phyloP scores from a whole-genome alignment of 2,888 invertebrate species.

The Rhamphomyia laevipes region DNA sequence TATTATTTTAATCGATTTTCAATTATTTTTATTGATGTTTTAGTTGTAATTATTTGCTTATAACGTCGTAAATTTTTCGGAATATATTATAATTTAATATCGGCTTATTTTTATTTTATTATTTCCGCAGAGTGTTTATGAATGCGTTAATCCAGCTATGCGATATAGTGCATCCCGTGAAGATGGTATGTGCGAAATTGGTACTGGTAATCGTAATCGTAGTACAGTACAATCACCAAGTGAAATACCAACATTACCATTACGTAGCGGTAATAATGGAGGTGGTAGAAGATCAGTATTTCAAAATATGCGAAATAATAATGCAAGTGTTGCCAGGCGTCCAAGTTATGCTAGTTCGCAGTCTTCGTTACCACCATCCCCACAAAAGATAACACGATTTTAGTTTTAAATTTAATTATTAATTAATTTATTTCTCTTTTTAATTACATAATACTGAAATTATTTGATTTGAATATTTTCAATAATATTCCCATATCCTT shows the following conservation, averaged over 20 bases:
- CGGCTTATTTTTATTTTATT: no score
- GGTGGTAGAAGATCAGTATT: conserved; percentile 34
- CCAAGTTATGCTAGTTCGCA: conserved; percentile 28
- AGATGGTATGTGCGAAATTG: conserved; percentile 20
- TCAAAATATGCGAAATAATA: conserved; percentile 34
- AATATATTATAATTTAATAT: no score
- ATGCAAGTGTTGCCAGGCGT: conserved; percentile 17
- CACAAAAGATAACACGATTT: conserved; percentile 36
- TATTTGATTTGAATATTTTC: no score
- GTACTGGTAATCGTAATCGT: neutral
- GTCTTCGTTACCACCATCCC: conserved; percentile 31
- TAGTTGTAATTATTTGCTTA: no score
- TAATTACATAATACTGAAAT: no score
- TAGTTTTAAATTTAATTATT: conserved; percentile 20
- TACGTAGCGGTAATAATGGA: conserved; percentile 23
- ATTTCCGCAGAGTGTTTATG: conserved; percentile 41
- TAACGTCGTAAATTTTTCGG: no score
- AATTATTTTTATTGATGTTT: no score
- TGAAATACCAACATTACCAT: conserved; percentile 36
- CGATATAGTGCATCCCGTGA: conserved; percentile 34
- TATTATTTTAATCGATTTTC: no score
- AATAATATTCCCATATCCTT: no score
- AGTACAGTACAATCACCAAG: conserved; percentile 31
- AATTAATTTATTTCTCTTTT: no score
- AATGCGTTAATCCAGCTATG: conserved; percentile 45